Conservation (phyloP, 2,797 vertebrate genomes). For the Platyrinchus mystaceus region DNA sequence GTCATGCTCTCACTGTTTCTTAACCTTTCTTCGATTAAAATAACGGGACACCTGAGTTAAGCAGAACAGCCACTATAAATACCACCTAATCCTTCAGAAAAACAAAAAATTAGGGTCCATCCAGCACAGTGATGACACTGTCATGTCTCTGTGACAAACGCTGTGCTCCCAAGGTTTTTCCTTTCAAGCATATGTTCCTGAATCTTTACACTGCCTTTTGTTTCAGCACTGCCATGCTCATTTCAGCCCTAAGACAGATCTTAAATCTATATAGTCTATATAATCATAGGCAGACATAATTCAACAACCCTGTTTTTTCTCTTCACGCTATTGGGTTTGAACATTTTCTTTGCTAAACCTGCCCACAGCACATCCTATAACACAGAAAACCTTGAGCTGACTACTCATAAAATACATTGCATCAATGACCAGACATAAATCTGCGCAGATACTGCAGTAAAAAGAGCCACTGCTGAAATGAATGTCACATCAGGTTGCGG, state of each 20-base stretch:
- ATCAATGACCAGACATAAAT: conserved; percentile 16
- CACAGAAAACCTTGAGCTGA: conserved; percentile 44
- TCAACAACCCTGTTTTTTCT: background rate
- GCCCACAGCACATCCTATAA: background rate
- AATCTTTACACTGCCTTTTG: background rate
- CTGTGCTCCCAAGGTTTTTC: background rate
- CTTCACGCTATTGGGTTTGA: background rate
- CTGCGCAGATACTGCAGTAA: background rate
- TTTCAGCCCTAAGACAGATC: background rate
- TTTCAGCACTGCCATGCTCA: background rate
- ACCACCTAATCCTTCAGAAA: background rate
- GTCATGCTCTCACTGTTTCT: background rate
- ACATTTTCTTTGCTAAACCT: background rate
- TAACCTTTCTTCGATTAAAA: background rate
- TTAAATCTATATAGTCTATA: background rate
- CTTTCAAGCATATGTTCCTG: background rate
- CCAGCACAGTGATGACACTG: background rate
- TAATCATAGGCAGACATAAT: background rate
- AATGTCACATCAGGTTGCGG: background rate
- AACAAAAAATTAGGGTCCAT: background rate
- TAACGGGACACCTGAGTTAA: background rate
- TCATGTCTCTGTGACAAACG: background rate
- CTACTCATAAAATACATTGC: conserved; percentile 2
- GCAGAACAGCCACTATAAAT: background rate
- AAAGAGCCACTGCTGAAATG: conserved; percentile 2